A percentile compares a stretch with the other conserved stretches of the same genome.
These are phyloP conservation scores for Octomys mimax DNA, from an alignment of 2,797 vertebrate genomes.

Conservation along the genomic window DNA sequence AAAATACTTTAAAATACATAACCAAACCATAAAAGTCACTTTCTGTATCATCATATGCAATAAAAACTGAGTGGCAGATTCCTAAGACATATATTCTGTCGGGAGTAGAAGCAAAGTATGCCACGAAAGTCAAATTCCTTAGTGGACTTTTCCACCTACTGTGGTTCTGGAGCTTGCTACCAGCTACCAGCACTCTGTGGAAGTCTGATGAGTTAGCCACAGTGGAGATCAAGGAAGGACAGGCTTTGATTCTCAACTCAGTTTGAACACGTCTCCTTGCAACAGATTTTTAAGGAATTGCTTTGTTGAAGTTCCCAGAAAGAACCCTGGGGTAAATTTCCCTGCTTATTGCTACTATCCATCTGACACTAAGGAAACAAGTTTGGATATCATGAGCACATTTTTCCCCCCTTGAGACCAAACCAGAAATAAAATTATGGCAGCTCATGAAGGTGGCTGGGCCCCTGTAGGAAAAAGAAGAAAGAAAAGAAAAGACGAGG, in stretches of 20 bases:
- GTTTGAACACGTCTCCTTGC: slow-evolving; percentile 33
- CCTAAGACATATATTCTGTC: neutral
- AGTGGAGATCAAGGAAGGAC: neutral
- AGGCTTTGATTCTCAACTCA: neutral
- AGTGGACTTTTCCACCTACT: neutral
- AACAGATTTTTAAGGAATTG: slow-evolving; percentile 33
- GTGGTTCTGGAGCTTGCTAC: neutral
- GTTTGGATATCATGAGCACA: slow-evolving; percentile 20
- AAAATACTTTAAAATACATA: neutral
- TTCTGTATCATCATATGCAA: neutral
- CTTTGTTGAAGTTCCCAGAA: slow-evolving; percentile 62
- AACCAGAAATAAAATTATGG: slow-evolving; percentile 57
- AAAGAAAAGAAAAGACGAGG: neutral
- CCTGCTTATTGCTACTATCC: slow-evolving; percentile 39
- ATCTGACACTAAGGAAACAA: neutral
- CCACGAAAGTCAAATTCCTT: neutral
- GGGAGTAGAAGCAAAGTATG: neutral
- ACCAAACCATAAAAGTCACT: neutral
- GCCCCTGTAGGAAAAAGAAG: neutral
- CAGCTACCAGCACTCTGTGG: neutral
- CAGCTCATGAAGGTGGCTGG: slow-evolving; percentile 27
- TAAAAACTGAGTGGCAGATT: neutral
- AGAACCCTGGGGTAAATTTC: slow-evolving; percentile 44
- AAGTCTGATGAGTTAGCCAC: neutral
- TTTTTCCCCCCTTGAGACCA: slow-evolving; percentile 32